These are phyloP conservation scores for Dreissena polymorpha DNA, from an alignment of 1,140 invertebrate species.

Conservation along the genomic window DNA sequence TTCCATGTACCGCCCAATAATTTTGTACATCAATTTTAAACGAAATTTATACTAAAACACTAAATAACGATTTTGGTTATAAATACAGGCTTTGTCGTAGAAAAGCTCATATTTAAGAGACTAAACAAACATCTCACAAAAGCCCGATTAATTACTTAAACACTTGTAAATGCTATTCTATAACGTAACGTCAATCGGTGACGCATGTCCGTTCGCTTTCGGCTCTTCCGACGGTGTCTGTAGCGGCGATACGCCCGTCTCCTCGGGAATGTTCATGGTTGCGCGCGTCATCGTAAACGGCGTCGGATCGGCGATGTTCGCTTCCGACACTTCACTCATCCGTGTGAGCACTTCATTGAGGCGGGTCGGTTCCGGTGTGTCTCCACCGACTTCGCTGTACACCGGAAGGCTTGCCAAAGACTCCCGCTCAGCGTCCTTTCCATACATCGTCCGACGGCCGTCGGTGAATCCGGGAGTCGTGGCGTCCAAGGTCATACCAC, in stretches of 20 bases:
- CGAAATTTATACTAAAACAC: no score
- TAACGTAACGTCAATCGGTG: no score
- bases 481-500: conserved; percentile 55
- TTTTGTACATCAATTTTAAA: no score
- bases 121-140: no score
- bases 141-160: no score
- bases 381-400: conserved; percentile 56
- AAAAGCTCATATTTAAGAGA: no score
- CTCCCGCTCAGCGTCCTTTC: conserved; percentile 44
- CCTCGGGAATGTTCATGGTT: conserved; percentile 50
- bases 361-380: conserved; percentile 59
- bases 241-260: conserved; percentile 40
- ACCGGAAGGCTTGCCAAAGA: conserved; percentile 57
- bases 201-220: conserved; percentile 14
- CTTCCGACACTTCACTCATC: conserved; percentile 49
- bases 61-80: no score
- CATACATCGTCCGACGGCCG: conserved; percentile 42
- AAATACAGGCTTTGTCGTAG: no score
- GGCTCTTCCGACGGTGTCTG: conserved; percentile 22
- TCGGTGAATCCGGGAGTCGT: conserved; percentile 56
- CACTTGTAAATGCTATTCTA: no score
- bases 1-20: no score
- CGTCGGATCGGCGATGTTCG: conserved; percentile 39
- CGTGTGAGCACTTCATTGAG: conserved; percentile 52
- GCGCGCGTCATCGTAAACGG: conserved; percentile 48